phyloP scores from a whole-genome alignment of 2,797 vertebrate genomes.

The Hyperoplus immaculatus region DNA sequence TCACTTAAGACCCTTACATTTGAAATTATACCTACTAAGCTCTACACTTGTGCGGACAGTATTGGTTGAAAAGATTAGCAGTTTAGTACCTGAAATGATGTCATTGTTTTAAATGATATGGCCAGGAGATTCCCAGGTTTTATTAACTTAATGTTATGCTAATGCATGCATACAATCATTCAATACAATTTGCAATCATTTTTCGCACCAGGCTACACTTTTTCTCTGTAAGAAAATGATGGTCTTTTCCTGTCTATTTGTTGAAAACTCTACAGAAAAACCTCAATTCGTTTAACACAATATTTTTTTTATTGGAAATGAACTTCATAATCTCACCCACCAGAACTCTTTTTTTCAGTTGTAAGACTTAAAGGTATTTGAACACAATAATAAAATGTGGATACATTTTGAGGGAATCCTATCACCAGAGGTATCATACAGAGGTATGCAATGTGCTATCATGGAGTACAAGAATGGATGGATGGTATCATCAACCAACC shows the following conservation, averaged over 20 bases:
- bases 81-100: background rate
- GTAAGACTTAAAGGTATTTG: background rate
- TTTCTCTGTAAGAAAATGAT: background rate
- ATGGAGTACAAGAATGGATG: background rate
- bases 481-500: conserved; percentile 22
- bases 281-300: background rate
- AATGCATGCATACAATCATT: background rate
- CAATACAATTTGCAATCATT: no score
- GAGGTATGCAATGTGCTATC: background rate
- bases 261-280: no score
- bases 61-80: no score
- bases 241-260: background rate
- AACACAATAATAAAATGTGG: background rate
- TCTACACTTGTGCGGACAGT: no score
- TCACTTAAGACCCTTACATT: background rate
- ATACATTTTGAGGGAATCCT: background rate
- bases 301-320: background rate
- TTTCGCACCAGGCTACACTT: no score
- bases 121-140: background rate
- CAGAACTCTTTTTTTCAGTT: background rate
- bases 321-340: background rate
- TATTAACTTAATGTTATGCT: background rate
- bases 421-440: background rate
- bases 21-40: background rate
- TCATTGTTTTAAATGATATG: background rate